Percentiles rank a stretch among this genome's conserved stretches.
phyloP scores from a whole-genome alignment of 2,113 vertebrate species.

The Enhydra lutris region DNA sequence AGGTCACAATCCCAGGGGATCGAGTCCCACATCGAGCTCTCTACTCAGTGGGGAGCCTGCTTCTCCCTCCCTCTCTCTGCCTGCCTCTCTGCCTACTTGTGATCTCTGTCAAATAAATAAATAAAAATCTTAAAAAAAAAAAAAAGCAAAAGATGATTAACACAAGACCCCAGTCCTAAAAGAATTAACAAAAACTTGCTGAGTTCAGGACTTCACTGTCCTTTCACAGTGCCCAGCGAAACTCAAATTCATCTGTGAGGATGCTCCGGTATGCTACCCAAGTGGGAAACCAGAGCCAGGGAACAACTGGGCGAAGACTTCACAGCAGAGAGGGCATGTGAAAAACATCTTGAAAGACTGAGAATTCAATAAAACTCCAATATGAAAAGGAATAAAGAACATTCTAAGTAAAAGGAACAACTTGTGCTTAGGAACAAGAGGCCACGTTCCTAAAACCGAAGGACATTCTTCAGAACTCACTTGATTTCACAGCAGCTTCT shows the following conservation, averaged over 20 bases:
- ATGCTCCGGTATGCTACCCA: not conserved
- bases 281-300: not conserved
- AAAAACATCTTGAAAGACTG: conserved; percentile 32
- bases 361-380: not conserved
- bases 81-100: too few species aligned
- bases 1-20: too few species aligned
- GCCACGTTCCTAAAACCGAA: not conserved
- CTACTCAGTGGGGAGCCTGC: too few species aligned
- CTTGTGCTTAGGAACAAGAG: conserved; percentile 8
- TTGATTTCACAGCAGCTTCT: not conserved
- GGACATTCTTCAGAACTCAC: not conserved
- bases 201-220: not conserved
- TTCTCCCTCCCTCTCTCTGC: too few species aligned
- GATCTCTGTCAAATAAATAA: too few species aligned
- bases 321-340: not conserved
- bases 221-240: not conserved
- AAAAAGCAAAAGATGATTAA: not conserved
- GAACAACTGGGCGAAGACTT: not conserved
- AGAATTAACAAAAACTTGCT: not conserved
- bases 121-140: too few species aligned
- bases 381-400: not conserved
- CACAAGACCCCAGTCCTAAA: not conserved
- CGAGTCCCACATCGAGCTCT: too few species aligned
- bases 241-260: not conserved
- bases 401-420: not conserved